Evolutionary conservation across 2,797 vertebrate species (phyloP).

Genomic region (Oophaga sylvatica): DNA sequence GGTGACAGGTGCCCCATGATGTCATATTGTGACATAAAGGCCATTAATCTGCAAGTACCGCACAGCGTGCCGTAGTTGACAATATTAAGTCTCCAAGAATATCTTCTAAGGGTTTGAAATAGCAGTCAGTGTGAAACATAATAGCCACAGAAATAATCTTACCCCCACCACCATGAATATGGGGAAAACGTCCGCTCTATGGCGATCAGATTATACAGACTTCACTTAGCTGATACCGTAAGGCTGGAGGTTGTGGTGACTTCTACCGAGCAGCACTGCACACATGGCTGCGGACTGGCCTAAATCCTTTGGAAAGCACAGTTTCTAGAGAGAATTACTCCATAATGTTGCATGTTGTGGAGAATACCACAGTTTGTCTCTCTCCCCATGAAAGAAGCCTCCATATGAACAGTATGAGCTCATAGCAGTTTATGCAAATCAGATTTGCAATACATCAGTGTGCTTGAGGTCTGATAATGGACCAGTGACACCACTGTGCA

Average conservation of each 20-base stretch:
- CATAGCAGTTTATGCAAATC: too few species aligned
- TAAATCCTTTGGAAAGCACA: too few species aligned
- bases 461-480: not conserved
- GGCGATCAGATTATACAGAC: too few species aligned
- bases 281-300: too few species aligned
- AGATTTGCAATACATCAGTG: not conserved
- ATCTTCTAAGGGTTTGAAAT: not conserved
- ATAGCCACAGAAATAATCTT: not conserved
- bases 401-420: not conserved
- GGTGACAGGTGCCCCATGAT: not conserved
- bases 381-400: not conserved
- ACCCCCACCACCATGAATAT: not conserved
- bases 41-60: not conserved
- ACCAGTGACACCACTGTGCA: not conserved
- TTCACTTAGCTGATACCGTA: too few species aligned
- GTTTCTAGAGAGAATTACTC: too few species aligned
- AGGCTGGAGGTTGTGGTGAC: too few species aligned
- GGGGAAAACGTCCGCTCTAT: not conserved
- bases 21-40: not conserved
- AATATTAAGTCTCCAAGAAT: slow-evolving; percentile 6
- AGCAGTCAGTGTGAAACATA: slow-evolving; percentile 14
- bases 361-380: not conserved
- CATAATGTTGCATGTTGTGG: too few species aligned
- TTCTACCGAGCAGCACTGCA: too few species aligned
- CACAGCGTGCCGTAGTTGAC: not conserved